Evolutionary conservation across 2,888 invertebrate species (phyloP), one percentile per base, ranked within the genome.

Genomic region (Morpho achilles): DNA sequence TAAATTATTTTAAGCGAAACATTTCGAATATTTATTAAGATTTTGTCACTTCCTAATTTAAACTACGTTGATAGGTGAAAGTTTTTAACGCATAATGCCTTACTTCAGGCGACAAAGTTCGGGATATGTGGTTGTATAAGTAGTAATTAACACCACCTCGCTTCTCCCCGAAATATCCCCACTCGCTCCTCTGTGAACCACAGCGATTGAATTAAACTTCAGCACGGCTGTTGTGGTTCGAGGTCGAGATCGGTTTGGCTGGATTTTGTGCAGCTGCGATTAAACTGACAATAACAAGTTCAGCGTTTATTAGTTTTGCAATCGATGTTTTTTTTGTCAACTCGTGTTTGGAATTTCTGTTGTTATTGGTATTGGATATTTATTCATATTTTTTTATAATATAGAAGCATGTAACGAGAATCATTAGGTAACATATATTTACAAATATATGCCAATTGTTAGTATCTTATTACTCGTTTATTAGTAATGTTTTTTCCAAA

Each of bases 191-290:
- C 46, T 40, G 45, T 47, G 50, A 40, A 44, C 10, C 60, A 40
- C 50, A 80, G 80, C 85, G 88, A 88, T 90, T 88, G 89, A 89
- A 90, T 90, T 90, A 89, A 89, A 90, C 86, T 90, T 88, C 77
- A 79, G 84, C 82, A 82, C 80, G 80, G 81, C 85, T 86, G 87
- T 86, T 88, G 87, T 82, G 88, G 88, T 84, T 80, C 82, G 72
- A 80, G 80, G 77, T 78, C 82, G 79, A 79, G 83, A 79, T 84
- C 78, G 84, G 84, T 87, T 86, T 85, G 82, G 80, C 75, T 69
- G 74, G 75, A 79, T 80, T 85, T 79, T 81, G 82, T 82, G 82
- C 86, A 86, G 82, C 84, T 84, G 82, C 80, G 83, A 86, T 85
- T 86, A 81, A 83, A 87, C 85, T 80, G 75, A 81, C 83, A 84